phyloP scores from a whole-genome alignment of 2,797 vertebrate species.

The Schizopygopsis pylzovi region DNA sequence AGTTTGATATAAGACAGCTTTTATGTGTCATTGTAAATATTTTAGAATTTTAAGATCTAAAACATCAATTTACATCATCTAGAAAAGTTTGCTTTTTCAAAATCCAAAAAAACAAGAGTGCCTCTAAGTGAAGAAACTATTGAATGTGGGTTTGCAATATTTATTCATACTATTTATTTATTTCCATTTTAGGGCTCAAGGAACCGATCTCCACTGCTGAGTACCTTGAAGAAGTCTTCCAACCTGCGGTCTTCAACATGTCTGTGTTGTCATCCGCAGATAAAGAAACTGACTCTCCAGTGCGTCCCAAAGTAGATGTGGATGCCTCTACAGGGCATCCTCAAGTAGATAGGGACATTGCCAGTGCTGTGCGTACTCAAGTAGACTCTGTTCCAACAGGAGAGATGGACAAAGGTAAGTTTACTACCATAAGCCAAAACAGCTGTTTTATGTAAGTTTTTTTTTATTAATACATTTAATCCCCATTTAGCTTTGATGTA shows the following conservation, averaged over 20 bases:
- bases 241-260: not conserved
- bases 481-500: not conserved
- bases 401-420: not conserved
- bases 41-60: not conserved
- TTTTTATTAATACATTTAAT: not conserved
- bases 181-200: not conserved
- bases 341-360: no score
- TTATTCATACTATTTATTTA: not conserved
- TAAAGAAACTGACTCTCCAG: not conserved
- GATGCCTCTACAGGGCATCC: no score
- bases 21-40: no score
- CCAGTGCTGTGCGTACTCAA: no score
- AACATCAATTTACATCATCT: not conserved
- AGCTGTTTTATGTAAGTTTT: not conserved
- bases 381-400: not conserved
- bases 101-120: not conserved
- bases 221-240: not conserved
- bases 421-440: not conserved
- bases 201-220: not conserved
- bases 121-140: not conserved
- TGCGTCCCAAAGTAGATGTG: not conserved
- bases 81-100: no score
- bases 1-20: no score
- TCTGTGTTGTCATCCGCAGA: not conserved
- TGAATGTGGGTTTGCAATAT: not conserved